Evolutionary conservation across 2,113 vertebrate genomes (phyloP), one percentile per base, ranked within the genome.

Genomic region (Montifringilla adamsi): DNA sequence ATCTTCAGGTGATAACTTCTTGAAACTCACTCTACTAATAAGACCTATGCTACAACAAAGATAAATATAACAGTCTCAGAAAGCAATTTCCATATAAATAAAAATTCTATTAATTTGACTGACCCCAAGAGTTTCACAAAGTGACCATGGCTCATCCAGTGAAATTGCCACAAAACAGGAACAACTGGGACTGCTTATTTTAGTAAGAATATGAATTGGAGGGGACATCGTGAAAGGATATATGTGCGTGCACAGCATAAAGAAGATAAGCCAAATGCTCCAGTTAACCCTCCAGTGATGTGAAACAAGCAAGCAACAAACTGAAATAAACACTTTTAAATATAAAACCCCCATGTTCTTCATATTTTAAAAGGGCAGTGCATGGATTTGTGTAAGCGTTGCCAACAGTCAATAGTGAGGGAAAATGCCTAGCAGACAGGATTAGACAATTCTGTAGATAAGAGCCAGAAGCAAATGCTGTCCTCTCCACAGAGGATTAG

Each of bases 311-410:
- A 68, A 72, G 69, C 33, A 91, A 44, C 13, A n/a, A 75, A 92
- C 15, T 43, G 41, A 60, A 74, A 64, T 28, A 43, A 17, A 67
- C 30, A 8, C 56, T 67, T 84, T 66, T 28, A 89, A 79, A 47
- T 4, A 52, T 16, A 81, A 81, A 49, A 9, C 0, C 0, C 3
- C 3, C 8, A 6, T 1, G 0, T 27, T 56, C 12, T 79, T 64
- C 44, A 62, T 27, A 35, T 70, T 94, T 82, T 72, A 56, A 70
- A 95, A 87, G 28, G 50, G 47, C 31, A 70, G 20, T 1, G 2
- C 20, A 28, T n/a, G 39, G 72, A 81, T 43, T 84, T 41, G 18
- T 10, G 41, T 33, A 31, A 81, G 27, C 19, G 17, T 10, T 68
- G 37, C 74, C 63, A 90, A 37, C 22, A 53, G 33, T n/a, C 78